Evolutionary conservation across 2,113 vertebrate genomes (phyloP).

Genomic region (Bufo bufo): DNA sequence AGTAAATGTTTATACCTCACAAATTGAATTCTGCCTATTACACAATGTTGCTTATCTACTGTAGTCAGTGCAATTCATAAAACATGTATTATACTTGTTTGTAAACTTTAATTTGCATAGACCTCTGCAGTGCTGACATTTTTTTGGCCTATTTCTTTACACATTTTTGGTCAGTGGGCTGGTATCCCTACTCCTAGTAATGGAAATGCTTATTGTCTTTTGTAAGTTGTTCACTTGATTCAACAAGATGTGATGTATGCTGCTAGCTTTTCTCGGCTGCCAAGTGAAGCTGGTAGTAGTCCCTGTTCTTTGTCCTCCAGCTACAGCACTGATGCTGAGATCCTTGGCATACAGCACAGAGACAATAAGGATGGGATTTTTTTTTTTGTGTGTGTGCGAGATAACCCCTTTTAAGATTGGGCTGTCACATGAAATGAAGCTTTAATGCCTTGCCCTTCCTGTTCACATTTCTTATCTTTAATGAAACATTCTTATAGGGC

Average conservation of each 20-base stretch:
- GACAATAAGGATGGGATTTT: no score
- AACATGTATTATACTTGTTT: slow-evolving; percentile 3
- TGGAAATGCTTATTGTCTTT: not conserved
- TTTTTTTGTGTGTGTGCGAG: no score
- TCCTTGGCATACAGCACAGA: not conserved
- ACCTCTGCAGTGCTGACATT: not conserved
- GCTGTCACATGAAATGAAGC: no score
- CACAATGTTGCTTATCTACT: slow-evolving; percentile 12
- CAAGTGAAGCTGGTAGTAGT: not conserved
- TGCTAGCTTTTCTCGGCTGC: not conserved
- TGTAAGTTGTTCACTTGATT: not conserved
- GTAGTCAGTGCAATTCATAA: slow-evolving; percentile 7
- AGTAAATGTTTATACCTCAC: slow-evolving; percentile 40
- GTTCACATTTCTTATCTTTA: no score
- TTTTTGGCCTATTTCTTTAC: not conserved
- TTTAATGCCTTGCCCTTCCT: no score
- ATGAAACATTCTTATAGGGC: no score
- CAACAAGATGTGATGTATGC: not conserved
- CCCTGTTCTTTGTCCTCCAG: not conserved
- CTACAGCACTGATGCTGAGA: not conserved
- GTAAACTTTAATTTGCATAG: slow-evolving; percentile 21
- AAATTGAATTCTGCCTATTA: not conserved
- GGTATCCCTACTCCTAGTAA: not conserved
- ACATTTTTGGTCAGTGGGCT: not conserved
- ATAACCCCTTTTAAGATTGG: no score